Base-by-base conservation (phyloP, 2,888 invertebrate species). In the Agrotis segetum region DNA sequence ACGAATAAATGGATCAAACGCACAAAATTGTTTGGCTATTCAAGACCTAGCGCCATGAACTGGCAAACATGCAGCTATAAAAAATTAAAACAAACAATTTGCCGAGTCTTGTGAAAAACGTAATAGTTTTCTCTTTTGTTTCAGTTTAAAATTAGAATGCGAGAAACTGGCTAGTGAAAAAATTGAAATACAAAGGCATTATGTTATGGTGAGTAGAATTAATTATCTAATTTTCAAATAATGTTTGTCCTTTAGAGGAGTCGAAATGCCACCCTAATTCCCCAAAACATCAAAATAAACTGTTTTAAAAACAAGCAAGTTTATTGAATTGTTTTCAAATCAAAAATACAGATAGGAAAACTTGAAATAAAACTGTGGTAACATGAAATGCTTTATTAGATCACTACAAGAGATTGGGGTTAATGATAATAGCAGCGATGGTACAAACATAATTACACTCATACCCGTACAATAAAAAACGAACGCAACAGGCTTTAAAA, bases 151-250 rank as follows among this genome's bases (percentile, higher is more conserved):
- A 96, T 97, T 98, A 96, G 98, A 98, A 96, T 98, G 98, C 95
- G 98, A 98, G 96, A 98, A 98, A 95, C 96, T 98, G 94, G 98
- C 98, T 90, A 97, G 97, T 93, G 98, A 98, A 96, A 98, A 98
- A 96, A 98, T 98, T 89, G 98, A 98, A 96, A 98, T 98, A 96
- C 98, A 98, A 94, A 97, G 98, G 95, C 98, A 98, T 96, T 98
- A 98, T 96, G 98, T 98, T 86, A 98, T 98, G 98, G 98, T 98
- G 95, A 97, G 98, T 95, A 81, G 61, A 71, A 70, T n/a, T n/a
- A n/a, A 62, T 68, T n/a, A 17, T 46, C 34, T 67, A 58, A 56
- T 40, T 50, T 13, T 14, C 14, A 40, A 44, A 56, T 2, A 1
- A 21, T 34, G 29, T 14, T 24, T 34, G 16, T 11, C 5, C 3